Base-by-base conservation (phyloP, 2,888 invertebrate species). In the Philereme vetulata region DNA sequence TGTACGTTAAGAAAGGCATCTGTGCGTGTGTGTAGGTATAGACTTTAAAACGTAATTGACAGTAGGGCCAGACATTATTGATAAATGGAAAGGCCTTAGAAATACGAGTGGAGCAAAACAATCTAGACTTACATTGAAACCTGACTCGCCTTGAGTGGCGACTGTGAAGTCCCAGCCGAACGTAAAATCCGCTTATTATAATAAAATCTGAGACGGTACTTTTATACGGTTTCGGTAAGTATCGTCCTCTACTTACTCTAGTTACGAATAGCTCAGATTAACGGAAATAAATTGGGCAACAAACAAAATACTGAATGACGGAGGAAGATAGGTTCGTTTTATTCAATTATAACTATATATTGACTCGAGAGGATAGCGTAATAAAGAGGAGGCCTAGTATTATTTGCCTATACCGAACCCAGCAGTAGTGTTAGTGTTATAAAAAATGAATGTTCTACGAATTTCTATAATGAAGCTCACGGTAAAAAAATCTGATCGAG, bases 111-210 rank as follows among this genome's bases (percentile, higher is more conserved):
- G 71, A 68, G 77, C 79, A 75, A 77, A 80, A 82, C 86, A 81
- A 80, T 87, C 83, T 88, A 86, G 82, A 76, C 77, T 87, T 88
- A 86, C 86, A 83, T 72, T 81, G 90, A 81, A 90, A 90, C 83
- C 76, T 60, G 83, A 90, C 67, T 77, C 84, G 73, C 78, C 76
- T 78, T 76, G 81, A 82, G 67, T 74, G 67, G 73, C 74, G 71
- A 72, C 76, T 63, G 74, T 68, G 70, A 67, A 68, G 69, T 67
- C 68, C 65, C 71, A 65, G 66, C 62, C 74, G 67, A 75, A 76
- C 79, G 75, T 75, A 67, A 82, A 87, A 88, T 84, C 86, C 78
- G 84, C 83, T 87, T 88, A 88, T 83, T 79, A 82, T 77, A 82
- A 82, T 81, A 82, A 82, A 83, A 81, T 79, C 72, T 71, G 70